Evolutionary conservation across 2,797 vertebrate species (phyloP).

Genomic region (Crocodylus rhombifer): DNA sequence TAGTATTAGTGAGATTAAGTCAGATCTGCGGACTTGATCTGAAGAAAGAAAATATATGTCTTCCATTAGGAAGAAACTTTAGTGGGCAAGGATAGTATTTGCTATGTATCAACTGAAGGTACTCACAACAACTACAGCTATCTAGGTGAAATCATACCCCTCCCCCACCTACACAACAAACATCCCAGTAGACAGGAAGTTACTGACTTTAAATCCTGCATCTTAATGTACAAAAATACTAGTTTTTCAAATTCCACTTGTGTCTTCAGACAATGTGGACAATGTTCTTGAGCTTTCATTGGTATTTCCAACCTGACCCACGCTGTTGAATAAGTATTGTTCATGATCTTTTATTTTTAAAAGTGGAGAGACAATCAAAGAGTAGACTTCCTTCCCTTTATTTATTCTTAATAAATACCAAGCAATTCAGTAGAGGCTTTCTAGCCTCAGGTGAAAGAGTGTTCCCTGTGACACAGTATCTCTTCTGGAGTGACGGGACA

Average conservation of each 20-base stretch:
- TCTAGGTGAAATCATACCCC: neutral
- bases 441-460: slow-evolving; percentile 64
- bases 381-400: neutral
- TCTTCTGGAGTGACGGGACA: slow-evolving; percentile 24
- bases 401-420: neutral
- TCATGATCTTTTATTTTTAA: slow-evolving; percentile 43
- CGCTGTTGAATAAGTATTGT: slow-evolving; percentile 55
- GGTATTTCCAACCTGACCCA: slow-evolving; percentile 38
- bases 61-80: slow-evolving; percentile 25
- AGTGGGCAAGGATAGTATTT: neutral
- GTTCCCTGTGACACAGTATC: slow-evolving; percentile 30
- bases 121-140: neutral
- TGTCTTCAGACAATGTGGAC: slow-evolving; percentile 61
- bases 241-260: slow-evolving; percentile 58
- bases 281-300: slow-evolving; percentile 50
- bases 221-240: slow-evolving; percentile 53
- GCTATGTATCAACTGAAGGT: neutral
- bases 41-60: slow-evolving; percentile 7
- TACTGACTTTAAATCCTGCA: slow-evolving; percentile 1
- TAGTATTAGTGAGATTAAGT: neutral
- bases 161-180: neutral
- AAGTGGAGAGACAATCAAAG: neutral
- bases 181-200: neutral
- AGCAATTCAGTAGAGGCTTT: neutral
- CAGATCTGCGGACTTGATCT: neutral